phyloP scores from a whole-genome alignment of 2,797 vertebrate species.

The Pristis pectinata region DNA sequence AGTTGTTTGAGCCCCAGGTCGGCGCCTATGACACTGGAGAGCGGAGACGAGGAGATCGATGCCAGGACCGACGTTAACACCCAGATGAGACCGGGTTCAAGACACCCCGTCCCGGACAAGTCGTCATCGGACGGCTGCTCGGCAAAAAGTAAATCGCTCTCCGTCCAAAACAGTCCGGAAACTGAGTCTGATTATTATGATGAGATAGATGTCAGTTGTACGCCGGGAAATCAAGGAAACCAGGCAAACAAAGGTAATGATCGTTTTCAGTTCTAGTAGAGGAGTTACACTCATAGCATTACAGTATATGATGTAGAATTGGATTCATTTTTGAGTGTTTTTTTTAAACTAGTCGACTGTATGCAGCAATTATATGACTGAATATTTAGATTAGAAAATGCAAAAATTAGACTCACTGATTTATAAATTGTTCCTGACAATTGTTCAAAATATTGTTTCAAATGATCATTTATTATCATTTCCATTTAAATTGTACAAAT shows the following conservation, averaged over 20 bases:
- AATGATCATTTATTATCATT: background rate
- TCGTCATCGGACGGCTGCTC: constrained; percentile 57
- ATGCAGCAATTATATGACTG: background rate
- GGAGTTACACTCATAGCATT: background rate
- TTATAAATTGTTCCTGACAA: background rate
- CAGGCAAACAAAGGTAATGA: constrained; percentile 78
- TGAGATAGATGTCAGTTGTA: constrained; percentile 96
- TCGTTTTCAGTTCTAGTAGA: background rate
- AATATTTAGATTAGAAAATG: background rate
- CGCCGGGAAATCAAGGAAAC: constrained; percentile 77
- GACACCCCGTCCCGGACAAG: constrained; percentile 57
- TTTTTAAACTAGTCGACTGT: background rate
- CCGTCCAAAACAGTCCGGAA: constrained; percentile 79
- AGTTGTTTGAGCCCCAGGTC: constrained; percentile 71
- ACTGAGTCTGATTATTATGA: constrained; percentile 98
- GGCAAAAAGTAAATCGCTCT: constrained; percentile 63
- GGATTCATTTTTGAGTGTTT: background rate
- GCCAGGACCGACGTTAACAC: constrained; percentile 64
- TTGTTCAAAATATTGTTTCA: background rate
- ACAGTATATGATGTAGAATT: background rate
- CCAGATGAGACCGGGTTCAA: constrained; percentile 62
- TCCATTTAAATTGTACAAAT: background rate
- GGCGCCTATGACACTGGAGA: constrained; percentile 63
- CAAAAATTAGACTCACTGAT: background rate
- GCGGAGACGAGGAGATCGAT: constrained; percentile 54